Evolutionary conservation across 2,113 vertebrate species (phyloP).

Genomic region (Pluvianellus socialis): DNA sequence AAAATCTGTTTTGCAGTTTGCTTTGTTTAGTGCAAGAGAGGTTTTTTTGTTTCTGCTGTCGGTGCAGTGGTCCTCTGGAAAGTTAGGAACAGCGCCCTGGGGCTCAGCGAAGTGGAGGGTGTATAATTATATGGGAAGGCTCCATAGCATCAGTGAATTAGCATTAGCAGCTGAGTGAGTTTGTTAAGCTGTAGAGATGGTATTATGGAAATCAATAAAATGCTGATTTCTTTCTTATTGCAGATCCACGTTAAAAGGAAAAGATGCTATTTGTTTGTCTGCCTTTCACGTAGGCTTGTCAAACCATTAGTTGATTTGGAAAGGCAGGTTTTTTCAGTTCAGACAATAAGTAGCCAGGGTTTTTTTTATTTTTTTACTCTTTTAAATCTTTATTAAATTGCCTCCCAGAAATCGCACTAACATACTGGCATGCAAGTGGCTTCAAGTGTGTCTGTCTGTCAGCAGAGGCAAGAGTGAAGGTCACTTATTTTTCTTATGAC

Average conservation of each 20-base stretch:
- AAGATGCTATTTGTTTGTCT: slow-evolving; percentile 33
- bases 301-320: slow-evolving; percentile 30
- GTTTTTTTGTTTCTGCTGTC: background rate
- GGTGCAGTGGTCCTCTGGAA: slow-evolving; percentile 52
- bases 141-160: slow-evolving; percentile 37
- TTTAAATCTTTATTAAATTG: background rate
- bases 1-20: background rate
- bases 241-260: background rate
- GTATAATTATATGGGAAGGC: slow-evolving; percentile 37
- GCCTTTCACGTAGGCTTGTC: background rate
- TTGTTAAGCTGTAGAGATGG: slow-evolving; percentile 26
- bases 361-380: background rate
- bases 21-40: background rate
- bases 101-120: background rate
- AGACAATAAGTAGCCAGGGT: background rate
- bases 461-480: background rate
- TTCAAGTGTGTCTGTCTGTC: background rate
- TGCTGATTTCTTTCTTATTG: slow-evolving; percentile 32
- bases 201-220: slow-evolving; percentile 61
- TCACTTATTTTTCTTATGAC: slow-evolving; percentile 13
- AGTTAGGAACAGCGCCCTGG: slow-evolving; percentile 16
- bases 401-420: background rate
- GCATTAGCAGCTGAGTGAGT: slow-evolving; percentile 38
- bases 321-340: background rate
- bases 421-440: background rate